These are phyloP conservation scores for Drosophila mayaguana DNA, from an alignment of 2,888 invertebrate genomes.

Conservation along the genomic window DNA sequence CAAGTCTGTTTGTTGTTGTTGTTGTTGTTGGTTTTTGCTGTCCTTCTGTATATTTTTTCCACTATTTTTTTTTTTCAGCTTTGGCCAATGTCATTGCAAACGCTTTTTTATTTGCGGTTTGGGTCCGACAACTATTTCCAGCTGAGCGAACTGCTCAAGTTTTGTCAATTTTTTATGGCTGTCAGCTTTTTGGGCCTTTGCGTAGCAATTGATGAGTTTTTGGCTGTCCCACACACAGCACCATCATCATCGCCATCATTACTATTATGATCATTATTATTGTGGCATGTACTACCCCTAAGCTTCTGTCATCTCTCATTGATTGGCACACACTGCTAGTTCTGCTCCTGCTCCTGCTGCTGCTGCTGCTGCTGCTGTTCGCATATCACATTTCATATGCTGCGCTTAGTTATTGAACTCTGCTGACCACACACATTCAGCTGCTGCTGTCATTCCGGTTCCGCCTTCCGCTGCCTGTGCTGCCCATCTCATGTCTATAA, in stretches of 20 bases:
- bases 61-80: background rate
- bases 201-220: constrained; percentile 58
- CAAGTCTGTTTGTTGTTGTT: constrained; percentile 26
- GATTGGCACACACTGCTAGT: constrained; percentile 36
- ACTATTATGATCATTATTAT: background rate
- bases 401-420: constrained; percentile 17
- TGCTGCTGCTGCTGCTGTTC: constrained; percentile 2
- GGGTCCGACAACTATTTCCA: constrained; percentile 26
- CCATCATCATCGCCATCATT: constrained; percentile 1
- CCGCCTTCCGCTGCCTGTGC: constrained; percentile 8
- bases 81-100: constrained; percentile 68
- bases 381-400: constrained; percentile 25
- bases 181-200: constrained; percentile 15
- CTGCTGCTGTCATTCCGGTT: constrained; percentile 38
- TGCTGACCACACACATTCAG: constrained; percentile 19
- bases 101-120: constrained; percentile 13
- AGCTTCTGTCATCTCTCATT: constrained; percentile 3
- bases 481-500: constrained; percentile 7
- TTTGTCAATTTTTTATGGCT: constrained; percentile 64
- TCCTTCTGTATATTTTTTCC: background rate
- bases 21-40: background rate
- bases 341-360: constrained; percentile 3
- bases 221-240: constrained; percentile 10
- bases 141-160: constrained; percentile 42
- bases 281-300: background rate